These are phyloP conservation scores for Chrysochloris asiatica DNA, from an alignment of 2,113 vertebrate genomes.

Conservation along the genomic window DNA sequence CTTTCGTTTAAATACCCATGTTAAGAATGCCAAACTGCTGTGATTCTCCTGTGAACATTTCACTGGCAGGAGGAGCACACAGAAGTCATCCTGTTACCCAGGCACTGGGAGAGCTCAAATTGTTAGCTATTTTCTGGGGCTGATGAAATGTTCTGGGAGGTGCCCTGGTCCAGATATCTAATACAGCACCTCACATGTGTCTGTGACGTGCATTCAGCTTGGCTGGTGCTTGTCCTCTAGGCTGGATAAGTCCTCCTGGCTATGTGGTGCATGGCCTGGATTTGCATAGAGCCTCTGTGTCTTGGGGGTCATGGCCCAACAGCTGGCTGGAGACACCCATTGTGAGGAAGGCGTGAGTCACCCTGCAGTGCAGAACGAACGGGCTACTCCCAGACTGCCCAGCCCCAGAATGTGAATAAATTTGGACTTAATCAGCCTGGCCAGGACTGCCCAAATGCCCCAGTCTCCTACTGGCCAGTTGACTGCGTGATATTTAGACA, in stretches of 20 bases:
- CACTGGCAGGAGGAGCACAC: conserved; percentile 22
- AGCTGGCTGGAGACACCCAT: neutral
- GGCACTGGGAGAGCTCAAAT: neutral
- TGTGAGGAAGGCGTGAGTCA: neutral
- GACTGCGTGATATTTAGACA: neutral
- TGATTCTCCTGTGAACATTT: neutral
- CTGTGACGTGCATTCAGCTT: neutral
- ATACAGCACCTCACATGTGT: neutral
- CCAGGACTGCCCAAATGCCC: neutral
- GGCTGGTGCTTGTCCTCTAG: neutral
- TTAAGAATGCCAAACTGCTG: neutral
- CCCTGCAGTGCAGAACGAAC: neutral
- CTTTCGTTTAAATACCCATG: conserved; percentile 43
- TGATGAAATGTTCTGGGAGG: neutral
- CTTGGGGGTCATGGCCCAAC: neutral
- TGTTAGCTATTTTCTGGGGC: neutral
- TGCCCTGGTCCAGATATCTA: neutral
- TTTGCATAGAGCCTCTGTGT: neutral
- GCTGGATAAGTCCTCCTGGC: neutral
- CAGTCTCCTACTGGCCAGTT: neutral
- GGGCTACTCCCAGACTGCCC: neutral
- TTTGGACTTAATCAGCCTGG: neutral
- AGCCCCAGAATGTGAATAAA: neutral
- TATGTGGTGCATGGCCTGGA: accelerated
- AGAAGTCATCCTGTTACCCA: neutral